Conservation (phyloP, 2,113 vertebrate genomes). For the Mirounga angustirostris region DNA sequence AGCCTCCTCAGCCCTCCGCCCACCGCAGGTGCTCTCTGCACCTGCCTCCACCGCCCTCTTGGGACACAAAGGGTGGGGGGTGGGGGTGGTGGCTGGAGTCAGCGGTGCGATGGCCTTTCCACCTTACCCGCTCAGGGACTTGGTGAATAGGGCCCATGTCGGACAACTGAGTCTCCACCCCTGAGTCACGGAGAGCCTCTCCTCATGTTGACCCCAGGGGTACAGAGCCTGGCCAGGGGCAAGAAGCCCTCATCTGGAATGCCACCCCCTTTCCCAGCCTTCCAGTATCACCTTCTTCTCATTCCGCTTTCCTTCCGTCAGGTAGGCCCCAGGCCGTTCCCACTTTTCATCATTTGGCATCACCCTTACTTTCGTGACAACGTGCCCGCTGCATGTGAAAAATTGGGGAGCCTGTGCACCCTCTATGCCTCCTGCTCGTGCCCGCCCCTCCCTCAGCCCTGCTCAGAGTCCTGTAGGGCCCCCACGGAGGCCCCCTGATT, state of each 20-base stretch:
- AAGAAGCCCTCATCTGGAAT: neutral
- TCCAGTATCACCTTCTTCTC: neutral
- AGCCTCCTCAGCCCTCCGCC: neutral
- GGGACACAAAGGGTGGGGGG: neutral
- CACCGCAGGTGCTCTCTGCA: fast-evolving
- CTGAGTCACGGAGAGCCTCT: neutral
- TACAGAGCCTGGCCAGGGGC: too few species aligned
- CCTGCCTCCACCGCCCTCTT: neutral
- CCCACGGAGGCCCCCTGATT: neutral
- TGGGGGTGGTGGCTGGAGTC: neutral
- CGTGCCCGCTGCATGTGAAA: neutral
- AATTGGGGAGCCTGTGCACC: neutral
- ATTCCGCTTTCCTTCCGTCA: neutral
- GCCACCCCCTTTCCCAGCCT: neutral
- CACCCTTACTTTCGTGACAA: neutral
- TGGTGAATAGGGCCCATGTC: neutral
- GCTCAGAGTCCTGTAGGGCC: neutral
- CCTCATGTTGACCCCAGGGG: neutral
- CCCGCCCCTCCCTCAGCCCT: neutral
- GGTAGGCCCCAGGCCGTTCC: neutral
- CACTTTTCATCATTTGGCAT: neutral
- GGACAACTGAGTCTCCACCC: neutral
- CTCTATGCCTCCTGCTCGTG: neutral
- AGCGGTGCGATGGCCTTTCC: neutral
- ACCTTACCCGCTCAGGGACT: neutral